Conservation (phyloP, 2,888 invertebrate species). For the Synergus umbraculus region DNA sequence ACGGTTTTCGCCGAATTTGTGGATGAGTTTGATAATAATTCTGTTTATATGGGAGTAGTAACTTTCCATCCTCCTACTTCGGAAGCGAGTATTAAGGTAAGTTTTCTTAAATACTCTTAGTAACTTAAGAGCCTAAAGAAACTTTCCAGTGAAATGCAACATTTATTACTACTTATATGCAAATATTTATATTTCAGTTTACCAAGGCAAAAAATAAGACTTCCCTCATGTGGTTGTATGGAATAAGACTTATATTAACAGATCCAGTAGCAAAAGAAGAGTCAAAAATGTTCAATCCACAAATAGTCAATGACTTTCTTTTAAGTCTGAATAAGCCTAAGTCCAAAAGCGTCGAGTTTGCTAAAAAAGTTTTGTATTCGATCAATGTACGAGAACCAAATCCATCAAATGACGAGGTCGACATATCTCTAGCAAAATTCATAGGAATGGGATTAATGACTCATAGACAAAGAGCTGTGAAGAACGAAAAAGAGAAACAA, state of each 20-base stretch:
- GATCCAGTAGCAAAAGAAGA: constrained; percentile 55
- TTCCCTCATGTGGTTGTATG: constrained; percentile 75
- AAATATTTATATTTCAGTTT: constrained; percentile 66
- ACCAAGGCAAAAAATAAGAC: constrained; percentile 70
- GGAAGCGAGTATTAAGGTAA: constrained; percentile 72
- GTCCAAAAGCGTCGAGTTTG: constrained; percentile 51
- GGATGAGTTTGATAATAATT: constrained; percentile 74
- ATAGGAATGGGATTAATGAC: constrained; percentile 41
- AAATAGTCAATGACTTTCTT: constrained; percentile 65
- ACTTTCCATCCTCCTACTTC: constrained; percentile 67
- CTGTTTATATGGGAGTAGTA: constrained; percentile 71
- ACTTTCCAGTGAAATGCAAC: neutral
- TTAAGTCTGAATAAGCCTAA: constrained; percentile 52
- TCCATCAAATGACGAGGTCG: constrained; percentile 46
- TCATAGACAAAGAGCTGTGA: constrained; percentile 35
- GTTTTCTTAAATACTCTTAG: constrained; percentile 17
- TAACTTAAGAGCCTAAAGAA: neutral
- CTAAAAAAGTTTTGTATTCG: constrained; percentile 54
- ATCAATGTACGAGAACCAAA: constrained; percentile 47
- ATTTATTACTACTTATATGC: constrained; percentile 28
- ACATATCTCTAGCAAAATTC: constrained; percentile 50
- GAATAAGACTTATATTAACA: constrained; percentile 71
- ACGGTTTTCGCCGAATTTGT: constrained; percentile 74
- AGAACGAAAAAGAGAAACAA: constrained; percentile 26
- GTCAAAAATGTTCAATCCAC: constrained; percentile 59